These are phyloP conservation scores for Pyrgilauda ruficollis DNA, from an alignment of 2,113 vertebrate species.

Conservation along the genomic window DNA sequence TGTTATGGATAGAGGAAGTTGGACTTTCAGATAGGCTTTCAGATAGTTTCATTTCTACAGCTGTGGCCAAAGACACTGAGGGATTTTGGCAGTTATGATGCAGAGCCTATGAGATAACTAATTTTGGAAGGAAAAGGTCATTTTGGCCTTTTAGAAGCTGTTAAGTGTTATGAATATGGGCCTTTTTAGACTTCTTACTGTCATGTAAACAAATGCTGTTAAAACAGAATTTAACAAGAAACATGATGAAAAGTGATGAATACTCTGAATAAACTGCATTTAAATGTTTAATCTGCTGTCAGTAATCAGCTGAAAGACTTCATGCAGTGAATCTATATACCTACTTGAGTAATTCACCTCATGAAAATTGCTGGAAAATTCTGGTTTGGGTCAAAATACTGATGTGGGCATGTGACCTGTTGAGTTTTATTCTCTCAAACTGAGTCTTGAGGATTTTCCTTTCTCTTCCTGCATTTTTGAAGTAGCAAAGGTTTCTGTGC, in stretches of 20 bases:
- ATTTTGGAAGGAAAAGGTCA: conserved; percentile 23
- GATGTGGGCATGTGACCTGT: neutral
- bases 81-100: neutral
- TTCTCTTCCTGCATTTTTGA: neutral
- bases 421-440: neutral
- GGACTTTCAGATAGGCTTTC: neutral
- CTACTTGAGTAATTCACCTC: neutral
- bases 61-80: neutral
- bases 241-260: neutral
- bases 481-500: neutral
- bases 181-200: neutral
- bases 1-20: neutral
- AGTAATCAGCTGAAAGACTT: neutral
- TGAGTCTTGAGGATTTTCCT: neutral
- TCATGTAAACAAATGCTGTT: conserved; percentile 28
- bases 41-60: neutral
- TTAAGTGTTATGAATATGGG: neutral
- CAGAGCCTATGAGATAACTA: neutral
- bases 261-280: neutral
- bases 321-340: neutral
- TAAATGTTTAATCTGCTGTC: neutral
- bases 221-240: neutral
- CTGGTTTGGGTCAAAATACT: neutral
- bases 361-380: neutral
- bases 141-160: neutral